These are phyloP conservation scores for Scaptodrosophila latifasciaeformis DNA, from an alignment of 2,888 invertebrate genomes.

Conservation along the genomic window DNA sequence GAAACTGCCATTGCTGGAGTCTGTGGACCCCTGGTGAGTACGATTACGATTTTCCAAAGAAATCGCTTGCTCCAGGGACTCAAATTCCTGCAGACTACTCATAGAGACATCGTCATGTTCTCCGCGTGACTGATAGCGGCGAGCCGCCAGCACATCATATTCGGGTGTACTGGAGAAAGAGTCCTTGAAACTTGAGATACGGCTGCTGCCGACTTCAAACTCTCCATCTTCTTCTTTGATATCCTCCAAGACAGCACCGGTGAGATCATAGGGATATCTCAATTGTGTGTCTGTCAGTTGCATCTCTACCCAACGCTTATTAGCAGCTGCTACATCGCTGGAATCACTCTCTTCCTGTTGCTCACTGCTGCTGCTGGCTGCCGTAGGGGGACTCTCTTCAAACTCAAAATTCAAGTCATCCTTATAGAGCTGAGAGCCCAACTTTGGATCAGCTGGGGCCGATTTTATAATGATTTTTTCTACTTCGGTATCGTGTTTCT, in stretches of 20 bases:
- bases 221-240: conserved; percentile 95
- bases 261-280: conserved; percentile 86
- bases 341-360: conserved; percentile 77
- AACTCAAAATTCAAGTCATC: conserved; percentile 82
- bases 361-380: conserved; percentile 64
- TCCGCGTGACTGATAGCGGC: conserved; percentile 84
- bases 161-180: conserved; percentile 95
- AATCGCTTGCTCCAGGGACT: conserved; percentile 90
- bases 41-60: conserved; percentile 85
- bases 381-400: conserved; percentile 80
- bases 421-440: conserved; percentile 78
- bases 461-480: conserved; percentile 83
- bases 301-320: conserved; percentile 93
- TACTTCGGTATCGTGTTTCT: conserved; percentile 82
- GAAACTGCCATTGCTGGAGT: conserved; percentile 89
- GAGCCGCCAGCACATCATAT: conserved; percentile 89
- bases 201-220: conserved; percentile 86
- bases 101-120: conserved; percentile 95
- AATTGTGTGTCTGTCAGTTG: conserved; percentile 81
- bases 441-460: conserved; percentile 80
- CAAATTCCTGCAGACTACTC: conserved; percentile 95
- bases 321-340: conserved; percentile 83
- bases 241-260: conserved; percentile 89
- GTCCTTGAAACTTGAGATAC: conserved; percentile 86
- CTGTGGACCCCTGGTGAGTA: conserved; percentile 84